These are phyloP conservation scores for Xenopus petersii DNA, from an alignment of 2,797 vertebrate species.

Conservation along the genomic window DNA sequence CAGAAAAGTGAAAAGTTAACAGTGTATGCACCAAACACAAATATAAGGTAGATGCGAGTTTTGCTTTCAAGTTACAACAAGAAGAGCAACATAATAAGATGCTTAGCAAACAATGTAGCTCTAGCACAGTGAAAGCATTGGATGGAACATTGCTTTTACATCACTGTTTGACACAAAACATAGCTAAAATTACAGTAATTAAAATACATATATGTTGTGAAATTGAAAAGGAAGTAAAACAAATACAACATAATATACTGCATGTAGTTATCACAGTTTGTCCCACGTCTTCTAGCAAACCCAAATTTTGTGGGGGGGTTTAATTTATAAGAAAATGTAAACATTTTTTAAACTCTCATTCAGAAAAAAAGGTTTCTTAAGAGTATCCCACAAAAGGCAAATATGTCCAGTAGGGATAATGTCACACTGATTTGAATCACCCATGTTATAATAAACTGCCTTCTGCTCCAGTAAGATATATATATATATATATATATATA, in stretches of 20 bases:
- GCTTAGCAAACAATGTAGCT: constrained; percentile 5
- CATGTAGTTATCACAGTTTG: constrained; percentile 4
- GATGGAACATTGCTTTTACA: constrained; percentile 32
- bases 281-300: not conserved
- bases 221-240: not conserved
- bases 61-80: constrained; percentile 4
- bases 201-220: not conserved
- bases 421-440: too few species aligned
- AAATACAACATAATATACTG: constrained; percentile 1
- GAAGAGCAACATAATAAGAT: constrained; percentile 24
- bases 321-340: too few species aligned
- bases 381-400: too few species aligned
- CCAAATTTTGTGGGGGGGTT: not conserved
- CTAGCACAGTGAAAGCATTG: constrained; percentile 19
- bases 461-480: too few species aligned
- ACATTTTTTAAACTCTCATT: too few species aligned
- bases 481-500: too few species aligned
- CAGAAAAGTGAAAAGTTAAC: constrained; percentile 42
- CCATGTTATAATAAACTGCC: too few species aligned
- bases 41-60: constrained; percentile 17
- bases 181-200: constrained; percentile 7
- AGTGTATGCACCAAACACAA: constrained; percentile 40
- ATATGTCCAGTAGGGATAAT: too few species aligned
- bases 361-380: too few species aligned
- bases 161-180: constrained; percentile 21